Base-by-base conservation (phyloP, 2,888 invertebrate species). In the Himalopsyche kuldschensis region DNA sequence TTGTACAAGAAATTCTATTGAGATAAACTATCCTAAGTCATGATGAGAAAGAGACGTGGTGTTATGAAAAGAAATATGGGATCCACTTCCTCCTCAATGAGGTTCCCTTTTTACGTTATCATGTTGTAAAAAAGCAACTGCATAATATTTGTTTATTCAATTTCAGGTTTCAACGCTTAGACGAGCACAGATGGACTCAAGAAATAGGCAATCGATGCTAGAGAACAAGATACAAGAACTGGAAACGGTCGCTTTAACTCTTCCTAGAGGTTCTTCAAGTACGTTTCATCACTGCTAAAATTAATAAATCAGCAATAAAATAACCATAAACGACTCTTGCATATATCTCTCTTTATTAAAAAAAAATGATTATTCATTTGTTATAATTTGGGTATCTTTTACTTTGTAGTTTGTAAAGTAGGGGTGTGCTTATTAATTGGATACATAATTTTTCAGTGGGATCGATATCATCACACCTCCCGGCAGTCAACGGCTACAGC, bases 141-240 rank as follows among this genome's bases (percentile, higher is more conserved):
- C 11, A 41, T 15, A 41, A 41, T 41, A 35, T 8, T 5, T 35
- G 41, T 41, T 79, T 63, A 27, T 63, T 30, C 30, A 24, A n/a
- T 83, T 80, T 1, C 85, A 92, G 92, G 92, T 95, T 8, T 94
- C 94, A 11, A 96, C 96, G 0, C 89, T 97, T 85, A 91, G 96
- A 82, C 93, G 96, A 85, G 96, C 96, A 75, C 97, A 98, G 88
- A 97, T 97, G 88, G 98, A 98, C 90, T 96, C 97, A 0, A 94
- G 96, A 87, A 95, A 97, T 88, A 91, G 98, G 55, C 97, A 98
- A 90, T 96, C 95, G 78, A 94, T 97, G 91, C 91, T 98, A 84
- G 98, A 98, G 89, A 96, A 95, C 86, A 97, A 97, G 90, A 97
- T 98, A 86, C 94, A 96, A 87, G 98, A 98, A 90, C 90, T 99